phyloP scores from a whole-genome alignment of 2,888 invertebrate genomes.

The Psylliodes chrysocephalus region DNA sequence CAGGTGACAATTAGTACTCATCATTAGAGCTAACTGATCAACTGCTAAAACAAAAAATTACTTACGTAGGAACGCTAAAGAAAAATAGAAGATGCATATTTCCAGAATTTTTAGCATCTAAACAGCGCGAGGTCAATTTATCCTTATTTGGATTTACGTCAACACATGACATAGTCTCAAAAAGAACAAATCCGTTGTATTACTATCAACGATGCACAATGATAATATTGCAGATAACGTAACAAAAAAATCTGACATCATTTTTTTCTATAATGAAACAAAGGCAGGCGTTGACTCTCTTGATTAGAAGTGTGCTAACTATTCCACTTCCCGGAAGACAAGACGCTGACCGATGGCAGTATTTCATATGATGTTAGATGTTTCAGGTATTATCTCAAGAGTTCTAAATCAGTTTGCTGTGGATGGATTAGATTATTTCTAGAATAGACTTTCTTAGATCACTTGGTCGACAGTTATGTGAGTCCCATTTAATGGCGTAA shows the following conservation, averaged over 20 bases:
- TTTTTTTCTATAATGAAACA: slow-evolving; percentile 44
- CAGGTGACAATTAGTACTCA: slow-evolving; percentile 39
- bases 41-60: slow-evolving; percentile 33
- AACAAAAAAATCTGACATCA: slow-evolving; percentile 38
- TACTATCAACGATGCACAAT: slow-evolving; percentile 44
- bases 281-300: slow-evolving; percentile 44
- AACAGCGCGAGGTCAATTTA: not conserved
- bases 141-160: not conserved
- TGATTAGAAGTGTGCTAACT: slow-evolving; percentile 43
- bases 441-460: not conserved
- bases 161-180: not conserved
- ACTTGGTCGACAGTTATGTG: not conserved
- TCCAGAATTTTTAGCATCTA: not conserved
- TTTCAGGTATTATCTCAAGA: not conserved
- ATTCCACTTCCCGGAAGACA: too few species aligned
- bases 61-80: slow-evolving; percentile 44
- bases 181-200: slow-evolving; percentile 31
- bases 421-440: not conserved
- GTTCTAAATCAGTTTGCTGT: not conserved
- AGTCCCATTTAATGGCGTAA: not conserved
- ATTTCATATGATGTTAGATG: slow-evolving; percentile 36
- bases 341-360: slow-evolving; percentile 42
- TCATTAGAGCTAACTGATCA: slow-evolving; percentile 8
- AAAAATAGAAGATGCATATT: slow-evolving; percentile 8
- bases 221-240: slow-evolving; percentile 27